Conservation (phyloP, 2,113 vertebrate species). For the Strix aluco region DNA sequence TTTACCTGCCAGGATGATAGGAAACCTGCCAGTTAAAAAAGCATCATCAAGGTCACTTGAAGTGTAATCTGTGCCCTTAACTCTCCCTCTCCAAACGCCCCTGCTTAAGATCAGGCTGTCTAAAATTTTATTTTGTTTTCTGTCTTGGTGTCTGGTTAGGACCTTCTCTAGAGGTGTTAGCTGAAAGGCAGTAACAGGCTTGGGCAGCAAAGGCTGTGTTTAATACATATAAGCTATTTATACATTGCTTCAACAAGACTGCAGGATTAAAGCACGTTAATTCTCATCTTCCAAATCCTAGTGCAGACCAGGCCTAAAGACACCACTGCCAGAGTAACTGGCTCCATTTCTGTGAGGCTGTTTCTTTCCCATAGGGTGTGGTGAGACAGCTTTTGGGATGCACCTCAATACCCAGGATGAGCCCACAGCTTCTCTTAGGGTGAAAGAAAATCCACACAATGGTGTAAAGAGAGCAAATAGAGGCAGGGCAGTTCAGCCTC, state of each 20-base stretch:
- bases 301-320: neutral
- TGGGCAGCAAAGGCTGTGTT: neutral
- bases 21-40: neutral
- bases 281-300: neutral
- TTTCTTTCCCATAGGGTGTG: fast-evolving
- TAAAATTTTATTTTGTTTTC: neutral
- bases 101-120: neutral
- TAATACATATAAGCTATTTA: neutral
- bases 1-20: neutral
- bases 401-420: neutral
- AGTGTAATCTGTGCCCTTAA: neutral
- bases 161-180: neutral
- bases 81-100: neutral
- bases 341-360: neutral
- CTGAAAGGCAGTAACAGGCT: neutral
- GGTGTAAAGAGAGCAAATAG: neutral
- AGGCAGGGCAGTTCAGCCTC: neutral
- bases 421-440: fast-evolving
- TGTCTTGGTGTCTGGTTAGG: neutral
- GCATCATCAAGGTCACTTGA: neutral
- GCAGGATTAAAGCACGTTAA: neutral
- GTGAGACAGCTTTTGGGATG: neutral
- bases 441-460: neutral
- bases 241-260: neutral
- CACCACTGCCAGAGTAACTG: fast-evolving